Evolutionary conservation across 2,888 invertebrate genomes (phyloP), one percentile per base, ranked within the genome.

Genomic region (Cryptosula pallasiana): DNA sequence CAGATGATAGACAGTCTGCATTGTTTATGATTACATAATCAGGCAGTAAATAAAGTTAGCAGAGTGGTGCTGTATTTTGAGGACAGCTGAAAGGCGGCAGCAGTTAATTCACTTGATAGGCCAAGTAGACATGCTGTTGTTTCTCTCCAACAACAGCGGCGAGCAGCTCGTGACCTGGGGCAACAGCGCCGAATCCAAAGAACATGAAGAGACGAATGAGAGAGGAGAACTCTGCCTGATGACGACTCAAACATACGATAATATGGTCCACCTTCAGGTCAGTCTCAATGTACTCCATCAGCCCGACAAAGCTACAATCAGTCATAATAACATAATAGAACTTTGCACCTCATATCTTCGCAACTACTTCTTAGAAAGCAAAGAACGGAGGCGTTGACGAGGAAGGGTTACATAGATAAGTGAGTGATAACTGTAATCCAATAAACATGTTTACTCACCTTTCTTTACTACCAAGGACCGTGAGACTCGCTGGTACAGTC

Each of bases 171-270:
- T 63, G 63, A n/a, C 13, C 27, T 5, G 63, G 63, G 9, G 63
- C 13, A 2, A 63, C 5, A 34, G 63, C 63, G 16, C 13, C 32
- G 27, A 63, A 63, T 5, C 63, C 63, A 63, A 63, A 63, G 34
- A 63, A 63, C 63, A 63, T 63, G 63, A 63, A 63, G 9, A 63
- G 63, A 3, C 63, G 20, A 16, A 63, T 32, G 27, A 27, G 16
- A 63, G 20, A 5, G 32, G 63, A 9, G 9, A 63, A 32, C 13
- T 63, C 32, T 16, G 20, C 13, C n/a, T 63, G 63, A 5, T 63
- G 3, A 5, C n/a, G 25, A 2, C 13, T 3, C 9, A 63, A 27
- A 13, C 27, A 23, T 5, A 63, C 63, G 13, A 63, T 32, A 5
- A 63, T 27, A n/a, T 63, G 63, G 25, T 63, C 63, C 13, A n/a